Evolutionary conservation across 2,113 vertebrate species (phyloP).

Genomic region (Lycaon pictus): DNA sequence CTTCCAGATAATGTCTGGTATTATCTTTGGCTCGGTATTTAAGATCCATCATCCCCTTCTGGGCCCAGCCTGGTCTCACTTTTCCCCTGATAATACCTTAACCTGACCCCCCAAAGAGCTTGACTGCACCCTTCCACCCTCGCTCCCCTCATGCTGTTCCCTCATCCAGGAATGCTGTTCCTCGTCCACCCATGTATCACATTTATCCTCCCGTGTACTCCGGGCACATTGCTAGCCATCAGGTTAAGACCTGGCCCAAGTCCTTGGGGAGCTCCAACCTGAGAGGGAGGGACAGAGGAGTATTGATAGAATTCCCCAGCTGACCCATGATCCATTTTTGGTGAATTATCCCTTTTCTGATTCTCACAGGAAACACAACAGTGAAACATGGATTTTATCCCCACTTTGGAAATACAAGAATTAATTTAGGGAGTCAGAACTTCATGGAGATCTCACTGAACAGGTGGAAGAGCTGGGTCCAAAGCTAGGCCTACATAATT

Average conservation of each 20-base stretch:
- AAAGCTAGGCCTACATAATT: background rate
- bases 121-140: background rate
- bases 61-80: background rate
- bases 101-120: background rate
- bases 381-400: background rate
- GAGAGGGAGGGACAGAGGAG: background rate
- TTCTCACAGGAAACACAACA: background rate
- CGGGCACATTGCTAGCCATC: background rate
- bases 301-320: background rate
- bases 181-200: background rate
- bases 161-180: background rate
- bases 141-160: background rate
- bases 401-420: background rate
- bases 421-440: background rate
- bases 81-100: background rate
- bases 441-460: background rate
- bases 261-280: background rate
- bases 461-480: background rate
- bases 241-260: background rate
- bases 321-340: background rate
- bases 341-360: background rate
- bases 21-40: background rate
- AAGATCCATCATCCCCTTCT: background rate
- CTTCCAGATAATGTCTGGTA: background rate
- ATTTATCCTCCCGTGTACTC: background rate